Conservation (phyloP, 2,113 vertebrate genomes). For the Xiphophorus hellerii region DNA sequence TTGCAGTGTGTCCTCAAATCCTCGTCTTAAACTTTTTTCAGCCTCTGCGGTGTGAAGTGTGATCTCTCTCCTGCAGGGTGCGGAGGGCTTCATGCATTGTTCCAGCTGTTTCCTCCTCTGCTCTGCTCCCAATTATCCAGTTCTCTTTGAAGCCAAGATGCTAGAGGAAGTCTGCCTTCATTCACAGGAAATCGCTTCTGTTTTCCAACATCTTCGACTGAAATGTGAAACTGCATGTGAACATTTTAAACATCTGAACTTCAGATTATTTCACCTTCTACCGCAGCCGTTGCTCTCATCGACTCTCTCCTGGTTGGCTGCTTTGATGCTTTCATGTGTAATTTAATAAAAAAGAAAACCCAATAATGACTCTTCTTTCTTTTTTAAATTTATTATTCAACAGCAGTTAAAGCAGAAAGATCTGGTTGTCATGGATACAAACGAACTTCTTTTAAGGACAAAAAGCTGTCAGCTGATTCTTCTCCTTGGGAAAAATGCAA, state of each 20-base stretch:
- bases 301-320: background rate
- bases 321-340: background rate
- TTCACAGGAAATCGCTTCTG: conserved; percentile 17
- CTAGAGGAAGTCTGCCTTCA: conserved; percentile 24
- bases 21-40: background rate
- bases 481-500: background rate
- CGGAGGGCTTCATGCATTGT: conserved; percentile 22
- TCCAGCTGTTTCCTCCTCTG: conserved; percentile 19
- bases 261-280: background rate
- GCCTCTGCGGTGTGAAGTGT: background rate
- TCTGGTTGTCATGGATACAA: background rate
- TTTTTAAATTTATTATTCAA: background rate
- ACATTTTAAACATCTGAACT: background rate
- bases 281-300: background rate
- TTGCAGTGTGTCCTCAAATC: background rate
- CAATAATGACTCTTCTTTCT: background rate
- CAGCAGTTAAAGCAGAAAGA: background rate
- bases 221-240: background rate
- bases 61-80: background rate
- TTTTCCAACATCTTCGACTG: conserved; percentile 20
- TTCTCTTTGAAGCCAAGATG: conserved; percentile 52
- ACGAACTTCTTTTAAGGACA: background rate
- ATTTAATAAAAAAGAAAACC: background rate
- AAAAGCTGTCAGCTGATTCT: background rate
- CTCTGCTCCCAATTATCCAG: conserved; percentile 56